A percentile compares a stretch with the other conserved stretches of the same genome.
These are phyloP conservation scores for Coelogynopora nodosa DNA, from an alignment of 2,888 invertebrate genomes.

Conservation along the genomic window DNA sequence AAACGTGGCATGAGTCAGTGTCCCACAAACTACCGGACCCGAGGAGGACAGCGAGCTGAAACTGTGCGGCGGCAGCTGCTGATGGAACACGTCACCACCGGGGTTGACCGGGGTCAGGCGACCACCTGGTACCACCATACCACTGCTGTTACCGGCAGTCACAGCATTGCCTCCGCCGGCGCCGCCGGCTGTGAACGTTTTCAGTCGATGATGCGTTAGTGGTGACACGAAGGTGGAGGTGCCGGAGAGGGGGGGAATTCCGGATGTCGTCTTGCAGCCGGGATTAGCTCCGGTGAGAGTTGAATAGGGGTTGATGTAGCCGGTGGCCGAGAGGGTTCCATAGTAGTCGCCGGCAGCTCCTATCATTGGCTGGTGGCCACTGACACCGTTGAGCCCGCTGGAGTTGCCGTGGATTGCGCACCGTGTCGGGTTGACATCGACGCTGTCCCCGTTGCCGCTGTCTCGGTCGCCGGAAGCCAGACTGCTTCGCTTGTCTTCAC, in stretches of 20 bases:
- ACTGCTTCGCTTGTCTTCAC: neutral
- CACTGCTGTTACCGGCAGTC: too few species aligned
- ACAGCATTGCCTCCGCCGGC: neutral
- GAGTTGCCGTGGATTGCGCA: conserved; percentile 14
- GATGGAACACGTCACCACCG: too few species aligned
- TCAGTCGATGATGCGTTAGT: neutral
- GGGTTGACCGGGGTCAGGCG: neutral
- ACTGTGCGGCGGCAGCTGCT: too few species aligned
- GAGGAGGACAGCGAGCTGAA: neutral
- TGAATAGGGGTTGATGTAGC: neutral
- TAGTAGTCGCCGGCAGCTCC: neutral
- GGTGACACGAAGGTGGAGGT: conserved; percentile 1
- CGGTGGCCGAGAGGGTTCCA: neutral
- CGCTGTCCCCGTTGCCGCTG: conserved; percentile 11
- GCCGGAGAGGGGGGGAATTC: neutral
- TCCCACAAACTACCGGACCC: neutral
- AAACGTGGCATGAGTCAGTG: neutral
- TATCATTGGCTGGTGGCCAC: neutral
- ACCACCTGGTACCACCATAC: too few species aligned
- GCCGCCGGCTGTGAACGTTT: neutral
- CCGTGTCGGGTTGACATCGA: neutral
- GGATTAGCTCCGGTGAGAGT: neutral
- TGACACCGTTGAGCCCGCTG: neutral
- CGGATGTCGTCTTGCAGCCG: neutral
- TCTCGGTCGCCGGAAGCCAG: neutral